Percentiles rank a stretch among this genome's conserved stretches.
Evolutionary conservation across 2,113 vertebrate species (phyloP).

Genomic region (Tichodroma muraria): DNA sequence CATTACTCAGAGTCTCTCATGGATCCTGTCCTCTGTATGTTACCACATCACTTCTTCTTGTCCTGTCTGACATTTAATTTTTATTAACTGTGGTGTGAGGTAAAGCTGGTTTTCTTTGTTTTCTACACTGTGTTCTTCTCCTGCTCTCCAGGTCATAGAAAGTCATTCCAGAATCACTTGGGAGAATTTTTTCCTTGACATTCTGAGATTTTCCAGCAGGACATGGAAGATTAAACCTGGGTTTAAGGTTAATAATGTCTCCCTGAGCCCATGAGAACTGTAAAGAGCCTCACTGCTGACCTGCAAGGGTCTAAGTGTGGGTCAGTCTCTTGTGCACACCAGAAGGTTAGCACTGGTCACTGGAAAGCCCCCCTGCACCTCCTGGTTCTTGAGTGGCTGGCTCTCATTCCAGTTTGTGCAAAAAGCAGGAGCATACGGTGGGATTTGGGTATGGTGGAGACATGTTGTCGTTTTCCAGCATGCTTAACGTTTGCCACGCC

Average conservation of each 20-base stretch:
- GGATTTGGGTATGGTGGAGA: not conserved
- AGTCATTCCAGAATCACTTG: not conserved
- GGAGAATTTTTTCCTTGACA: not conserved
- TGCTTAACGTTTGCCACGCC: not conserved
- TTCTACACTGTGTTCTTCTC: not conserved
- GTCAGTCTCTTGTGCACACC: not conserved
- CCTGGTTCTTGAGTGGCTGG: not conserved
- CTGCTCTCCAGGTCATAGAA: not conserved
- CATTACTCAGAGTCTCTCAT: not conserved
- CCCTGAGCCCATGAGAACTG: not conserved
- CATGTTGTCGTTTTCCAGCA: not conserved
- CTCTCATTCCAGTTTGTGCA: not conserved
- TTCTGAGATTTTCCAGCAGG: not conserved
- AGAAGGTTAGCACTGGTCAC: not conserved
- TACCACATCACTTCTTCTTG: constrained; percentile 30
- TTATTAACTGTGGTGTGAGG: constrained; percentile 24
- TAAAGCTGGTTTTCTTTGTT: constrained; percentile 32
- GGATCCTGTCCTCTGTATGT: constrained; percentile 19
- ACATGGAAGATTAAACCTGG: not conserved
- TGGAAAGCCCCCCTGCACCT: not conserved
- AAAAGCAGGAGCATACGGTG: not conserved
- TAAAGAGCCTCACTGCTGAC: not conserved
- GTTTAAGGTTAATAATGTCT: not conserved
- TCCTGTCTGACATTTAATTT: constrained; percentile 38
- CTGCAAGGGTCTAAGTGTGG: not conserved